phyloP scores from a whole-genome alignment of 1,140 invertebrate species.

The Drosophila pectinifera region DNA sequence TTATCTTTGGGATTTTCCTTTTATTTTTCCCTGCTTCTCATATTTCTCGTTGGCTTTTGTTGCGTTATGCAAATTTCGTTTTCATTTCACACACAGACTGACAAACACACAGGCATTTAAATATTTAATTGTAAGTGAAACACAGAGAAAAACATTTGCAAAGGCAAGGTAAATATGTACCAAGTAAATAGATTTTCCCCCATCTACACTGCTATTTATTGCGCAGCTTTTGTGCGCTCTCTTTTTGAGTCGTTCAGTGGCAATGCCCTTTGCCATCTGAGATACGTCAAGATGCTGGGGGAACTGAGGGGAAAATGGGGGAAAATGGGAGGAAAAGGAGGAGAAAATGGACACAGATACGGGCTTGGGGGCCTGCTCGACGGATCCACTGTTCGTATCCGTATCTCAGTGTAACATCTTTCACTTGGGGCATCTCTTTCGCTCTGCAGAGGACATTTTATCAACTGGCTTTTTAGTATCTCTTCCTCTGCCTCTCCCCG shows the following conservation, averaged over 20 bases:
- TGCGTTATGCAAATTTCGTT: constrained; percentile 72
- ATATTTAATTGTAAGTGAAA: constrained; percentile 78
- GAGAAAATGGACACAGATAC: neutral
- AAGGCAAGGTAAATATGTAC: constrained; percentile 53
- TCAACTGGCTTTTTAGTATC: constrained; percentile 23
- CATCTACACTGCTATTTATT: constrained; percentile 69
- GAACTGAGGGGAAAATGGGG: neutral
- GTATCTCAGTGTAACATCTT: constrained; percentile 82
- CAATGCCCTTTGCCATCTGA: constrained; percentile 83
- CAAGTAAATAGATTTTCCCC: constrained; percentile 41
- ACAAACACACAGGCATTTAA: constrained; percentile 52
- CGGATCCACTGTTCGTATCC: constrained; percentile 52
- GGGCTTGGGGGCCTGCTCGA: constrained; percentile 3
- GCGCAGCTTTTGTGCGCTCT: constrained; percentile 78
- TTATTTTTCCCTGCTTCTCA: constrained; percentile 15
- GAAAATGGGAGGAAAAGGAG: neutral
- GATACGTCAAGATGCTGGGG: constrained; percentile 48
- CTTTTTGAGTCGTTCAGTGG: constrained; percentile 55
- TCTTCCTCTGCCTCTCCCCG: constrained; percentile 3
- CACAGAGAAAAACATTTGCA: constrained; percentile 32
- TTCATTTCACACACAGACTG: constrained; percentile 47
- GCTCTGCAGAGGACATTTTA: constrained; percentile 26
- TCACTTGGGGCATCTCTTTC: constrained; percentile 47
- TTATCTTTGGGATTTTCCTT: constrained; percentile 15
- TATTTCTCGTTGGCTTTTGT: constrained; percentile 39